These are phyloP conservation scores for Bombus superbus DNA, from an alignment of 1,140 invertebrate genomes.

Conservation along the genomic window DNA sequence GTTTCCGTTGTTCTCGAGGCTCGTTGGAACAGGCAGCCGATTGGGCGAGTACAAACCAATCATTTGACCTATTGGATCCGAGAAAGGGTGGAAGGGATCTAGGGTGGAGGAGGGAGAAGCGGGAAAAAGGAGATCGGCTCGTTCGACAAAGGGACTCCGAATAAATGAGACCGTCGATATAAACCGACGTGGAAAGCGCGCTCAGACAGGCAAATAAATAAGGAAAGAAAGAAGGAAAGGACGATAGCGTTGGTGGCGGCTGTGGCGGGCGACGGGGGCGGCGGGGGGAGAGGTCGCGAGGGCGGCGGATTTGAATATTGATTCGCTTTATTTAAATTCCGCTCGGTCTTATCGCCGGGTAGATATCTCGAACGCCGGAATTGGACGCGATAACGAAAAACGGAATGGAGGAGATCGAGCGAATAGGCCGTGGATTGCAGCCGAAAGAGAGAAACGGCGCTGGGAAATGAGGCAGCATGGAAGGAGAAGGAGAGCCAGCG, in stretches of 20 bases:
- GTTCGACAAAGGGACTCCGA: slow-evolving; percentile 75
- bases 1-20: neutral
- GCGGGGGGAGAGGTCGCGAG: neutral
- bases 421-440: slow-evolving; percentile 69
- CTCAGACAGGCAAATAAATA: slow-evolving; percentile 54
- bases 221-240: slow-evolving; percentile 47
- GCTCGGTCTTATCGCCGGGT: slow-evolving; percentile 73
- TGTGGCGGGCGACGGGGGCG: too few species aligned
- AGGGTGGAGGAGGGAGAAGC: neutral
- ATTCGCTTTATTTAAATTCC: slow-evolving; percentile 82
- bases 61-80: slow-evolving; percentile 58
- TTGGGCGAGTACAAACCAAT: slow-evolving; percentile 58
- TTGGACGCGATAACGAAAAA: slow-evolving; percentile 80
- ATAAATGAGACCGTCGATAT: slow-evolving; percentile 76
- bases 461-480: neutral
- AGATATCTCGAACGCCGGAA: slow-evolving; percentile 79
- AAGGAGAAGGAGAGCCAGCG: neutral
- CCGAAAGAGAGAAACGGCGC: slow-evolving; percentile 48
- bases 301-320: slow-evolving; percentile 80
- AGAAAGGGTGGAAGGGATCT: slow-evolving; percentile 7
- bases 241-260: neutral
- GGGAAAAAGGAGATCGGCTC: slow-evolving; percentile 63
- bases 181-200: slow-evolving; percentile 50
- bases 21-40: slow-evolving; percentile 27
- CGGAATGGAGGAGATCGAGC: slow-evolving; percentile 73